Conservation (phyloP, 2,888 invertebrate genomes). For the Salticus scenicus region DNA sequence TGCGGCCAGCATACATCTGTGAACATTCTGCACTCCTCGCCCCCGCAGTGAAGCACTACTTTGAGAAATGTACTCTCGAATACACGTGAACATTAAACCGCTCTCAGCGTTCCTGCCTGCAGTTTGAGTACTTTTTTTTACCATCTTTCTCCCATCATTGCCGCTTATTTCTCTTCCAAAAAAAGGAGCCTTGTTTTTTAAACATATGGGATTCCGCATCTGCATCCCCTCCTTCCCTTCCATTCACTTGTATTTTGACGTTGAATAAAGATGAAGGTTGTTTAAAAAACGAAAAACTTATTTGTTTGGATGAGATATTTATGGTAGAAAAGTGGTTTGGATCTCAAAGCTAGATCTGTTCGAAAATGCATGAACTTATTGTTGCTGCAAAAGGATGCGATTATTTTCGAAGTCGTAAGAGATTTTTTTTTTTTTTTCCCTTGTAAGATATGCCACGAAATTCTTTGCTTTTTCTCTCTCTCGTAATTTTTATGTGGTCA, state of each 20-base stretch:
- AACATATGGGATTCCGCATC: not conserved
- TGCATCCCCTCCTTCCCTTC: not conserved
- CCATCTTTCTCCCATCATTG: not conserved
- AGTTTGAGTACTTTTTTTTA: not conserved
- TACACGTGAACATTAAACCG: not conserved
- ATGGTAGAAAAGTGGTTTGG: not conserved
- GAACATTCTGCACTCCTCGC: not conserved
- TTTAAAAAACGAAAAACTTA: slow-evolving; percentile 8
- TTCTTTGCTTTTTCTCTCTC: no score
- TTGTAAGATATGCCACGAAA: no score
- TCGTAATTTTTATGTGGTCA: no score
- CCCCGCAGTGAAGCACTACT: not conserved
- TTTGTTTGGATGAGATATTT: slow-evolving; percentile 12
- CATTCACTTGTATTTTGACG: slow-evolving; percentile 7
- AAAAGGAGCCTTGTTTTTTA: slow-evolving; percentile 9
- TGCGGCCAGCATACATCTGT: slow-evolving; percentile 1
- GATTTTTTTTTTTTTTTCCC: not conserved
- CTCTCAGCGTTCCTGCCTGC: not conserved
- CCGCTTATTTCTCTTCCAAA: not conserved
- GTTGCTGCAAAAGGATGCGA: not conserved
- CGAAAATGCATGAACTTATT: not conserved
- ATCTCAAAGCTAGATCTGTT: not conserved
- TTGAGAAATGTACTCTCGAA: not conserved
- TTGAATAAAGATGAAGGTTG: slow-evolving; percentile 10
- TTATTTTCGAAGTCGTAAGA: not conserved